phyloP scores from a whole-genome alignment of 2,797 vertebrate genomes.

The Nyctalus aviator region DNA sequence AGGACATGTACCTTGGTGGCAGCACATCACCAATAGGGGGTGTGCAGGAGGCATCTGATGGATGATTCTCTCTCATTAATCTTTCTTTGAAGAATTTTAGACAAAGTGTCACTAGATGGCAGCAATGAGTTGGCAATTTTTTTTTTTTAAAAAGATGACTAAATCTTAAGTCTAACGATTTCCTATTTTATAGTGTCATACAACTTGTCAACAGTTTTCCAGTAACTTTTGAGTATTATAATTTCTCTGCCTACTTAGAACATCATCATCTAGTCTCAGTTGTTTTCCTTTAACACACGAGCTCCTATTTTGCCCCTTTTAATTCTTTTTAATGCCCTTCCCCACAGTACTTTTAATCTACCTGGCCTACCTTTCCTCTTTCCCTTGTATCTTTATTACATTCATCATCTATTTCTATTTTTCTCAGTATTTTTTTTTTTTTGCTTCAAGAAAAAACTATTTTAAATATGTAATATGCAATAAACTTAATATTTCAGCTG shows the following conservation, averaged over 20 bases:
- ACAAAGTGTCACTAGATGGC: constrained; percentile 61
- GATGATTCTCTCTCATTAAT: too few relatives aligned
- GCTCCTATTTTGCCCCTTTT: not conserved
- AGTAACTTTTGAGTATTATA: not conserved
- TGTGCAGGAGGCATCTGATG: too few relatives aligned
- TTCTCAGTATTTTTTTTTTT: too few relatives aligned
- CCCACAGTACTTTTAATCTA: not conserved
- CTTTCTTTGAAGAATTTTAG: not conserved
- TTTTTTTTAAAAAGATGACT: not conserved
- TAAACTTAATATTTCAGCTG: too few relatives aligned
- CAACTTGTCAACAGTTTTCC: not conserved
- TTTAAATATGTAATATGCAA: too few relatives aligned
- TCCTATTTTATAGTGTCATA: not conserved
- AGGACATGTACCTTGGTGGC: too few relatives aligned
- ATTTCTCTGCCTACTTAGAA: not conserved
- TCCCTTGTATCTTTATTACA: not conserved
- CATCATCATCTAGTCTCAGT: not conserved
- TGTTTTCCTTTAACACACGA: not conserved
- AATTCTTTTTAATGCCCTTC: not conserved
- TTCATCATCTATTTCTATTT: not conserved
- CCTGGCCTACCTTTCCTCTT: not conserved
- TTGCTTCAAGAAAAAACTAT: too few relatives aligned
- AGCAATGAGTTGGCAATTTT: constrained; percentile 46
- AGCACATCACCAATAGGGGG: too few relatives aligned
- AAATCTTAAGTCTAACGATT: not conserved